Conservation (phyloP, 2,113 vertebrate species). For the Monopterus albus region DNA sequence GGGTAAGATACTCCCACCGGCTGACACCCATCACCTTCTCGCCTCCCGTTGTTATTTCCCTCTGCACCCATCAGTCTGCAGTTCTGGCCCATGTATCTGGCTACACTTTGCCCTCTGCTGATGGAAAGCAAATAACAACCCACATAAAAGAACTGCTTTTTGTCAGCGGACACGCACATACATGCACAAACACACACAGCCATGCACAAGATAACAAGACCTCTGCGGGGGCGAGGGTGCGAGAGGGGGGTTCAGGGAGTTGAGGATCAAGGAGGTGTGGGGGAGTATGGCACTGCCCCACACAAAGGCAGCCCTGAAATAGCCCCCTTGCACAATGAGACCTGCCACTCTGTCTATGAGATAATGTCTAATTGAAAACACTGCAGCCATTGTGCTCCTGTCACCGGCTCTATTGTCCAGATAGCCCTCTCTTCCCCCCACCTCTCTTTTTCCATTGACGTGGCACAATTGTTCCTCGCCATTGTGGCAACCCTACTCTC, state of each 20-base stretch:
- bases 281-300: slow-evolving; percentile 89
- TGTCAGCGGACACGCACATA: slow-evolving; percentile 40
- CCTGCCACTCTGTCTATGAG: slow-evolving; percentile 99
- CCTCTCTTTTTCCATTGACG: slow-evolving; percentile 92
- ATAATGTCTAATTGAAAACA: slow-evolving; percentile 99
- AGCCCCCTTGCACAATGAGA: slow-evolving; percentile 92
- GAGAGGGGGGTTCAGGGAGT: slow-evolving; percentile 65
- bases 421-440: slow-evolving; percentile 76
- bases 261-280: slow-evolving; percentile 85
- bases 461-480: slow-evolving; percentile 96
- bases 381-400: slow-evolving; percentile 97
- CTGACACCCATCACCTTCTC: neutral
- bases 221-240: slow-evolving; percentile 69
- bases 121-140: slow-evolving; percentile 69
- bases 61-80: neutral
- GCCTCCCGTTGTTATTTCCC: neutral
- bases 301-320: slow-evolving; percentile 99
- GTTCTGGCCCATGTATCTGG: slow-evolving; percentile 3
- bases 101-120: slow-evolving; percentile 61
- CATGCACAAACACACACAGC: slow-evolving; percentile 44
- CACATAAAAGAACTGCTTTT: slow-evolving; percentile 62
- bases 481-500: slow-evolving; percentile 92
- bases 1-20: neutral
- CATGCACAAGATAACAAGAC: slow-evolving; percentile 65
- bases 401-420: slow-evolving; percentile 98